A percentile compares a stretch with the other conserved stretches of the same genome.
Evolutionary conservation across 2,113 vertebrate genomes (phyloP).

Genomic region (Zeus faber): DNA sequence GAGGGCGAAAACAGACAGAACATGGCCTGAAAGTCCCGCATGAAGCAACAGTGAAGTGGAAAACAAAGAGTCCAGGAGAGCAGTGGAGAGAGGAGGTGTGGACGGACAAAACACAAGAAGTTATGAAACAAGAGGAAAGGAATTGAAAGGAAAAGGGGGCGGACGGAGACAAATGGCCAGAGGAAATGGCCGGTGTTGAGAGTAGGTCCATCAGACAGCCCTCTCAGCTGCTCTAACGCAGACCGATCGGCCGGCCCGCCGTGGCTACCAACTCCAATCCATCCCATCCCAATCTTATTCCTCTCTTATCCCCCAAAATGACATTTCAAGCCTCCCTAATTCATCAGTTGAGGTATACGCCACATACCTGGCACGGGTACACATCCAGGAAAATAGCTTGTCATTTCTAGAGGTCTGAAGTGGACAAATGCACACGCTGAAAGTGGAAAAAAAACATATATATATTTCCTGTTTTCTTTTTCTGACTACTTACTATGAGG

Average conservation of each 20-base stretch:
- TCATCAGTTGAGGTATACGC: neutral
- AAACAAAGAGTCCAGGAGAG: too few species aligned
- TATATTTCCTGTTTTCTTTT: too few species aligned
- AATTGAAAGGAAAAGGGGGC: constrained; percentile 22
- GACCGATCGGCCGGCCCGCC: constrained; percentile 61
- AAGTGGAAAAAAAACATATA: too few species aligned
- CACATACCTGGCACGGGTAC: neutral
- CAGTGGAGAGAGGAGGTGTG: neutral
- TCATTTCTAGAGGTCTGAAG: neutral
- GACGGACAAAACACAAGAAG: neutral
- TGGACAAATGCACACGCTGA: too few species aligned
- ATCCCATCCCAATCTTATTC: constrained; percentile 28
- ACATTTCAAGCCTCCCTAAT: constrained; percentile 18
- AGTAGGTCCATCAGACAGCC: constrained; percentile 50
- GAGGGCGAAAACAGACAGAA: neutral
- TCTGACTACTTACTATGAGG: too few species aligned
- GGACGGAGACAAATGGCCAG: constrained; percentile 67
- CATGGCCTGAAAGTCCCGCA: too few species aligned
- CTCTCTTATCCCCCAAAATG: constrained; percentile 10
- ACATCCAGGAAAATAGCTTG: neutral
- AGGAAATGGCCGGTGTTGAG: constrained; percentile 55
- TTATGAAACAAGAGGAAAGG: constrained; percentile 36
- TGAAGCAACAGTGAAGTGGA: too few species aligned
- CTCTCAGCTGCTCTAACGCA: constrained; percentile 58
- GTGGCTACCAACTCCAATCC: constrained; percentile 23